Evolutionary conservation across 2,113 vertebrate genomes (phyloP).

Genomic region (Loxodonta africana): DNA sequence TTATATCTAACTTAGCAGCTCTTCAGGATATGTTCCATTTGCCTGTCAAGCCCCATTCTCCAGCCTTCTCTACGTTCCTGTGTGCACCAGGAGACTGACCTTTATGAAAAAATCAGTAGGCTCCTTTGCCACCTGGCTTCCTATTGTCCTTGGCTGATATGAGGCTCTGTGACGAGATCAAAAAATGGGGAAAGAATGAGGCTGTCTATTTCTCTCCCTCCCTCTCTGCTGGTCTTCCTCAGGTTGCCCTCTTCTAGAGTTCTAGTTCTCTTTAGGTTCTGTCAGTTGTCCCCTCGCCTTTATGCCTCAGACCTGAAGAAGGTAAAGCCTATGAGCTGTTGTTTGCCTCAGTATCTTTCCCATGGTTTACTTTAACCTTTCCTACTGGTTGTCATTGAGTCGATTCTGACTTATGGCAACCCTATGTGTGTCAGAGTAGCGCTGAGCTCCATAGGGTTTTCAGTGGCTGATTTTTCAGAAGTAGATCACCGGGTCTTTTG

Average conservation of each 20-base stretch:
- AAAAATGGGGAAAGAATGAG: neutral
- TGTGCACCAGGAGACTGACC: neutral
- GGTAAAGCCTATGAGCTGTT: neutral
- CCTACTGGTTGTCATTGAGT: neutral
- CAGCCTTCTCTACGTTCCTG: neutral
- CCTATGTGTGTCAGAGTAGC: neutral
- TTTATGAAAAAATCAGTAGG: neutral
- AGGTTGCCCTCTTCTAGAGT: neutral
- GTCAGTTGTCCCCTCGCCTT: neutral
- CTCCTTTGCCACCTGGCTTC: slow-evolving; percentile 12
- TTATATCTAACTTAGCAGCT: neutral
- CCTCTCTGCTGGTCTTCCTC: neutral
- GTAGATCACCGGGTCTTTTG: neutral
- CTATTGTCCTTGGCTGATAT: neutral
- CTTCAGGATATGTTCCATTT: neutral
- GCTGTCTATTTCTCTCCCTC: neutral
- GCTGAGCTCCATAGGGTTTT: neutral
- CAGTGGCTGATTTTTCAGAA: neutral
- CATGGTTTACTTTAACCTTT: neutral
- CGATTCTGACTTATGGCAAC: too few relatives aligned
- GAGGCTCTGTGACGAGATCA: neutral
- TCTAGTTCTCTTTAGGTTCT: neutral
- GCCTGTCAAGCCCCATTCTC: neutral
- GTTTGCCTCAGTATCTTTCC: neutral
- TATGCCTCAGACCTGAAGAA: neutral